Percentiles rank a stretch among this genome's conserved stretches.
Evolutionary conservation across 2,797 vertebrate genomes (phyloP).

Genomic region (Hypotaenidia okinawae): DNA sequence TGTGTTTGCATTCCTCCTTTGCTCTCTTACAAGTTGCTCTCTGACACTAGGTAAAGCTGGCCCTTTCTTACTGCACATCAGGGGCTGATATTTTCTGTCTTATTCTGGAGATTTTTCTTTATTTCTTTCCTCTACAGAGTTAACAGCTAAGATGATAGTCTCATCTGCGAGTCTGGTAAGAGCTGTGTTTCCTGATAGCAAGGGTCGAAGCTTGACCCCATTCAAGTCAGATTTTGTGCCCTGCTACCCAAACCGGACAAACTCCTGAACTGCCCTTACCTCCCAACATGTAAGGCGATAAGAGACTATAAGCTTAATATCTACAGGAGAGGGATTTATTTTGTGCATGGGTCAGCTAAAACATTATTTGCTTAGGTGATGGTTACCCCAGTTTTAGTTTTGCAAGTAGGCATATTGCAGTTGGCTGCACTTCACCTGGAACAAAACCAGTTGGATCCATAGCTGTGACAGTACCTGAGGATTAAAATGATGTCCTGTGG

Average conservation of each 20-base stretch:
- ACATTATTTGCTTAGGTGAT: background rate
- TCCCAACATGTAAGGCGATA: background rate
- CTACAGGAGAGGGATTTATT: background rate
- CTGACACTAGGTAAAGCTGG: background rate
- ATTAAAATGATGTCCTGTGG: slow-evolving; percentile 68
- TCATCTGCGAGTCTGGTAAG: background rate
- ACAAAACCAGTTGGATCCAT: slow-evolving; percentile 56
- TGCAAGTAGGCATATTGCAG: slow-evolving; percentile 40
- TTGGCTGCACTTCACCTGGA: slow-evolving; percentile 42
- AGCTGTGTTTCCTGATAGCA: background rate
- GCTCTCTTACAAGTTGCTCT: background rate
- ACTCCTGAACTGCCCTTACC: background rate
- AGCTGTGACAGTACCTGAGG: slow-evolving; percentile 54
- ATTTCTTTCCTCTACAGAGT: background rate
- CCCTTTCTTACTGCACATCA: background rate
- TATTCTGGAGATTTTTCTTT: background rate
- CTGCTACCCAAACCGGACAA: background rate
- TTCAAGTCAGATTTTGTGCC: background rate
- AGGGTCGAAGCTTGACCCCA: background rate
- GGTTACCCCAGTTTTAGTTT: background rate
- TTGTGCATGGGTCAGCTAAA: background rate
- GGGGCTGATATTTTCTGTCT: background rate
- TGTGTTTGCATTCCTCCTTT: background rate
- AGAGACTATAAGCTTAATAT: background rate
- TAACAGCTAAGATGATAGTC: background rate